These are phyloP conservation scores for Xenopus borealis DNA, from an alignment of 2,113 vertebrate genomes.

Conservation along the genomic window DNA sequence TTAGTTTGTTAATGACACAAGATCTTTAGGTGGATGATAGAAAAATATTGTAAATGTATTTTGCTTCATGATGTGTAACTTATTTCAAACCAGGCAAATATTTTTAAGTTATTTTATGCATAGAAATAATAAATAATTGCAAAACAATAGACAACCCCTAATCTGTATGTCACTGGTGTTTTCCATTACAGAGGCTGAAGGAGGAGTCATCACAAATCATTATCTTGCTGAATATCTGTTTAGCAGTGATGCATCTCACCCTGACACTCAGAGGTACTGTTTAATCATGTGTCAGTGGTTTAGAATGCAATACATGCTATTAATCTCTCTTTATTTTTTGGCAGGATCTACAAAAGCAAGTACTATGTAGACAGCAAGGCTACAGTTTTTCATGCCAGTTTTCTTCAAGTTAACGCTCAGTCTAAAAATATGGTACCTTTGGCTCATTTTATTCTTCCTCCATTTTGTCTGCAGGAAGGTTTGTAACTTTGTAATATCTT, in stretches of 20 bases:
- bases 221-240: slow-evolving; percentile 61
- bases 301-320: too few relatives aligned
- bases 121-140: too few relatives aligned
- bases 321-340: too few relatives aligned
- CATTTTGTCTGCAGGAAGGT: slow-evolving; percentile 70
- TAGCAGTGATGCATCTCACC: slow-evolving; percentile 65
- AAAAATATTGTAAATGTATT: too few relatives aligned
- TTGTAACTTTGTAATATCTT: slow-evolving; percentile 46
- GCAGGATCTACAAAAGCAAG: slow-evolving; percentile 66
- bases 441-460: slow-evolving; percentile 70
- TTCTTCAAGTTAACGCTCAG: slow-evolving; percentile 44
- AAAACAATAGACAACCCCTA: too few relatives aligned
- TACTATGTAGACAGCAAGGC: slow-evolving; percentile 67
- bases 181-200: slow-evolving; percentile 54
- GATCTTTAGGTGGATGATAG: too few relatives aligned
- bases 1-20: too few relatives aligned
- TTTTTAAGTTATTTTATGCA: too few relatives aligned
- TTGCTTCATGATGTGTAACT: too few relatives aligned
- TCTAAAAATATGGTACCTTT: neutral
- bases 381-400: slow-evolving; percentile 67
- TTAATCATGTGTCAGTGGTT: too few relatives aligned
- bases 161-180: too few relatives aligned
- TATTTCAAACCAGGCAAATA: too few relatives aligned
- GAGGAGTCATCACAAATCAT: slow-evolving; percentile 48
- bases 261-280: slow-evolving; percentile 66